Evolutionary conservation across 2,888 invertebrate species (phyloP), one percentile per base, ranked within the genome.

Genomic region (Callimorpha dominula): DNA sequence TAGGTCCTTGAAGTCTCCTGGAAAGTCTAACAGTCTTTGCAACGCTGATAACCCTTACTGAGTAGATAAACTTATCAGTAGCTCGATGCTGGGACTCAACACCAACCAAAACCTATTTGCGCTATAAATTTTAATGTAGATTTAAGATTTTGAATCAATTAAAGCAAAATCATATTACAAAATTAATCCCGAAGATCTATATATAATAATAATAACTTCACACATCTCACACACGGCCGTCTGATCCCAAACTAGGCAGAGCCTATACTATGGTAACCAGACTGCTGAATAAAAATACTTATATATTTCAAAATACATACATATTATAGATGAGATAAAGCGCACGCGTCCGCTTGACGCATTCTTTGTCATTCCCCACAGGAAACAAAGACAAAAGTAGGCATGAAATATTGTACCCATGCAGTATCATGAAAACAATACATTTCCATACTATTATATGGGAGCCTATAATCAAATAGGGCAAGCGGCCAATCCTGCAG

Each of bases 351-450:
- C 46, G 46, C 65, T 12, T 46, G 65, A 14, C 46, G 46, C 65
- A 49, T 20, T 49, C 2, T 14, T 15, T 46, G 65, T 65, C n/a
- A 11, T 42, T 14, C 46, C 46, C 15, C 49, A 50, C 31, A 65
- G 65, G 65, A 31, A 65, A 65, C 49, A 31, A 65, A 65, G 46
- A 12, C 65, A 49, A 43, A 31, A 31, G 14, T 46, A 65, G 20
- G 14, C 31, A 60, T 60, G 31, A 31, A 20, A 31, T 60, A 31
- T 20, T 57, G 20, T 20, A n/a, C 54, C 4, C n/a, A 17, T 9
- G n/a, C 9, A n/a, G n/a, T 54, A n/a, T 57, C 5, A 57, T 57
- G 20, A 20, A 54, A 11, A 57, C 12, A 11, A 57, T 20, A 57
- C 4, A 12, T 57, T 20, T 57, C 54, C n/a, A n/a, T 20, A 57